phyloP scores from a whole-genome alignment of 2,797 vertebrate genomes.

The Chaetophractus vellerosus region DNA sequence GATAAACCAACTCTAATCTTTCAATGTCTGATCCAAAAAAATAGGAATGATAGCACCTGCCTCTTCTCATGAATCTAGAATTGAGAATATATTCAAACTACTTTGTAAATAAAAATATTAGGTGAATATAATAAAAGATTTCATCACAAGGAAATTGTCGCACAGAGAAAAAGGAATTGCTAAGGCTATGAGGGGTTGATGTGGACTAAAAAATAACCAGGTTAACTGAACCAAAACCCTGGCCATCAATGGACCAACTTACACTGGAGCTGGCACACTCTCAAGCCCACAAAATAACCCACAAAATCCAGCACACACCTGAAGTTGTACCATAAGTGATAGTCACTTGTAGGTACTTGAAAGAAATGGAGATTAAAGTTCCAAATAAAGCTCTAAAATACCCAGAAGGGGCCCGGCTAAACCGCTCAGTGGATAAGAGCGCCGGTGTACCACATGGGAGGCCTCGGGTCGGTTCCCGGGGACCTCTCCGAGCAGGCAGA shows the following conservation, averaged over 20 bases:
- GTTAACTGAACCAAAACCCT: not conserved
- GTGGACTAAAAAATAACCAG: not conserved
- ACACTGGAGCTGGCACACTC: not conserved
- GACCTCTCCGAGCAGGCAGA: too few species aligned
- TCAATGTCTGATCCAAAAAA: not conserved
- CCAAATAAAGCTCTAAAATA: not conserved
- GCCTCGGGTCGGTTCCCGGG: too few species aligned
- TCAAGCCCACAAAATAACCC: not conserved
- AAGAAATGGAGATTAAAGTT: not conserved
- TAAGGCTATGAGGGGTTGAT: not conserved
- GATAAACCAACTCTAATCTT: constrained; percentile 29
- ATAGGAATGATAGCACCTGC: not conserved
- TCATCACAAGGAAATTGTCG: not conserved
- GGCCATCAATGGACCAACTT: not conserved
- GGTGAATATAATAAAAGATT: constrained; percentile 30
- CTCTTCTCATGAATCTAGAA: not conserved
- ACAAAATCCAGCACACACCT: not conserved
- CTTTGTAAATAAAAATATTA: constrained; percentile 60
- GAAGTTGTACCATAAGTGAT: not conserved
- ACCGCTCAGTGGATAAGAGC: too few species aligned
- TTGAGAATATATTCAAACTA: constrained; percentile 10
- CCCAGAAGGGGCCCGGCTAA: not conserved
- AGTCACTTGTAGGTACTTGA: not conserved
- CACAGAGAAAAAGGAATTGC: not conserved
- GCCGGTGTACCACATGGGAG: too few species aligned